Base-by-base conservation (phyloP, 2,888 invertebrate genomes). In the Neria commutata region DNA sequence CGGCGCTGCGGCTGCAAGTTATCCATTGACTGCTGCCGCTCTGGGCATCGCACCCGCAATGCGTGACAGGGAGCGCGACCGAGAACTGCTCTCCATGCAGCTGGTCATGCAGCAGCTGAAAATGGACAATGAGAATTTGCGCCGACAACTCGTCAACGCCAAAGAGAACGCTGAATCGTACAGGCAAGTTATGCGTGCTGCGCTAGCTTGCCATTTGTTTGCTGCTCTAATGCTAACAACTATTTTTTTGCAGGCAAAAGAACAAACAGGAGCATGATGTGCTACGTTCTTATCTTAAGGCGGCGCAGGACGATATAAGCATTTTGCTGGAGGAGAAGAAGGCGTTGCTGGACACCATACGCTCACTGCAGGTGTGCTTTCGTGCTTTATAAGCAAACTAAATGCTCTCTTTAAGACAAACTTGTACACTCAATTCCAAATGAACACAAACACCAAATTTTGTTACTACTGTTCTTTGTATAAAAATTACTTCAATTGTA, bases 301-400 rank as follows among this genome's bases (percentile, higher is more conserved):
- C 88, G 0, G 91, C 92, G 1, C 91, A 92, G 77, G 91, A 91
- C 68, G 89, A 92, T 61, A 88, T 91, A 1, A 86, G 86, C 6
- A 84, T 85, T 53, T 80, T 92, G 63, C 74, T 92, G 23, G 88
- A 89, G 25, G 92, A 93, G 73, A 93, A 92, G 72, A 86, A 87
- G 67, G 86, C 86, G 49, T 82, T 93, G 50, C 77, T 92, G 64
- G 90, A 92, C 61, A 87, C 89, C 37, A 85, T 92, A 63, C 85
- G 86, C 37, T 83, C 85, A 23, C 79, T 92, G 64, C 90, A 91
- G 83, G 89, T 87, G 72, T n/a, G 11, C 49, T 19, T 17, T 11
- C 14, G 21, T 47, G 8, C 2, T 47, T 16, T 25, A 10, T 11
- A 48, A 33, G 51, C 52, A 49, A 49, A 47, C 57, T 26, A 57